These are phyloP conservation scores for Monarcha castaneiventris DNA, from an alignment of 2,113 vertebrate species.

Conservation along the genomic window DNA sequence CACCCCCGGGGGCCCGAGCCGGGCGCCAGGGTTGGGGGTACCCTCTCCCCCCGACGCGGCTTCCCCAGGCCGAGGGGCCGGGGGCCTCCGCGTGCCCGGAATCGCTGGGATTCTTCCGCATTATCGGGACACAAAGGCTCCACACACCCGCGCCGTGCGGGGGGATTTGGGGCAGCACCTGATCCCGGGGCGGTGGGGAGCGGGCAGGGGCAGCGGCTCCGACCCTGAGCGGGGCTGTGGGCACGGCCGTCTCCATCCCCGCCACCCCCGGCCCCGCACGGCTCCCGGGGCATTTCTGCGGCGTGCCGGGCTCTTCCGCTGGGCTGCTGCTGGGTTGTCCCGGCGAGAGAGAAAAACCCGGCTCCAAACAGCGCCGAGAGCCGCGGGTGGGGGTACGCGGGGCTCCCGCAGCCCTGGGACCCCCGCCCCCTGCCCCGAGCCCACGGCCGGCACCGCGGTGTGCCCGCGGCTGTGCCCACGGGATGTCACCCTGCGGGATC, in stretches of 20 bases:
- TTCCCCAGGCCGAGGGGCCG: background rate
- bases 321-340: background rate
- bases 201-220: background rate
- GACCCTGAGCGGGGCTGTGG: fast-evolving
- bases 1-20: fast-evolving
- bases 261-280: fast-evolving
- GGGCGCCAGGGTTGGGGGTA: background rate
- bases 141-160: background rate
- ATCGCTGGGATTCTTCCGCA: conserved; percentile 28
- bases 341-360: background rate
- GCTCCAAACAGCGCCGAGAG: fast-evolving
- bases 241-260: background rate
- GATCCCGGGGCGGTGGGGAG: fast-evolving
- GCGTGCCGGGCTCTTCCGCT: background rate
- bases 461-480: background rate
- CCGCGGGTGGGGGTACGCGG: fast-evolving
- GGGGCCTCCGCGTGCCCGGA: background rate
- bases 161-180: background rate
- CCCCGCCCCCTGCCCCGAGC: background rate
- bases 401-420: background rate
- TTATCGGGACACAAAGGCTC: background rate
- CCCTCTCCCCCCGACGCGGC: background rate
- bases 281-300: background rate
- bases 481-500: fast-evolving
- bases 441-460: fast-evolving